A percentile compares a stretch with the other conserved stretches of the same genome.
Conservation (phyloP, 2,113 vertebrate species). For the Bungarus multicinctus region DNA sequence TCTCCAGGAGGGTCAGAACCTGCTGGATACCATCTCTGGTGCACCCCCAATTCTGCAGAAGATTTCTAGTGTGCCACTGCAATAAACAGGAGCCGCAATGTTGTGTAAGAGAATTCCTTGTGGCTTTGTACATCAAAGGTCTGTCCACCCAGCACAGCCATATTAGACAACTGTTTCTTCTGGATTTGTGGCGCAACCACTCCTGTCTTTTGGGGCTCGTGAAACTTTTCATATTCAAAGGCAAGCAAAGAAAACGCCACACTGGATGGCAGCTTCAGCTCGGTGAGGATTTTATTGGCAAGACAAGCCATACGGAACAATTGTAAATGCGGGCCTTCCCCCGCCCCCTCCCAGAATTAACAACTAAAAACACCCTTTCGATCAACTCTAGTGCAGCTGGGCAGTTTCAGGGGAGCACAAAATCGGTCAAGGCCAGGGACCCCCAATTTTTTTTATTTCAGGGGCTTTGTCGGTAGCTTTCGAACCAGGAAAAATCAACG, state of each 20-base stretch:
- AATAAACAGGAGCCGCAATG: background rate
- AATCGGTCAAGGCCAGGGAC: background rate
- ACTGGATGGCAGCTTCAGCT: background rate
- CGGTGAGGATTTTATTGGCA: slow-evolving; percentile 3
- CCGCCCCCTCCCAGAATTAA: background rate
- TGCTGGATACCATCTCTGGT: too few species aligned
- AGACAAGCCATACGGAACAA: background rate
- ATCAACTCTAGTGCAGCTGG: background rate
- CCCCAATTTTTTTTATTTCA: background rate
- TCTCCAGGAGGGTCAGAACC: too few species aligned
- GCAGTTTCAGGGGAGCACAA: background rate
- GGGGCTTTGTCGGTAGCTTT: background rate
- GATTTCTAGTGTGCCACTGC: too few species aligned
- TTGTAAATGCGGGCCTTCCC: background rate
- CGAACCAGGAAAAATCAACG: background rate
- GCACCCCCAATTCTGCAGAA: background rate
- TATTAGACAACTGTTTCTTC: background rate
- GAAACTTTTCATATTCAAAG: too few species aligned
- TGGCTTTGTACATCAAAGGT: background rate
- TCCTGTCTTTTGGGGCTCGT: background rate
- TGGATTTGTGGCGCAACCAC: too few species aligned
- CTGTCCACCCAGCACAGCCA: background rate
- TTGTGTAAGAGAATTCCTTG: background rate
- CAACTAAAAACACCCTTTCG: too few species aligned
- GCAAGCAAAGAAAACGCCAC: background rate